These are phyloP conservation scores for Sterna hirundo DNA, from an alignment of 2,113 vertebrate species.

Conservation along the genomic window DNA sequence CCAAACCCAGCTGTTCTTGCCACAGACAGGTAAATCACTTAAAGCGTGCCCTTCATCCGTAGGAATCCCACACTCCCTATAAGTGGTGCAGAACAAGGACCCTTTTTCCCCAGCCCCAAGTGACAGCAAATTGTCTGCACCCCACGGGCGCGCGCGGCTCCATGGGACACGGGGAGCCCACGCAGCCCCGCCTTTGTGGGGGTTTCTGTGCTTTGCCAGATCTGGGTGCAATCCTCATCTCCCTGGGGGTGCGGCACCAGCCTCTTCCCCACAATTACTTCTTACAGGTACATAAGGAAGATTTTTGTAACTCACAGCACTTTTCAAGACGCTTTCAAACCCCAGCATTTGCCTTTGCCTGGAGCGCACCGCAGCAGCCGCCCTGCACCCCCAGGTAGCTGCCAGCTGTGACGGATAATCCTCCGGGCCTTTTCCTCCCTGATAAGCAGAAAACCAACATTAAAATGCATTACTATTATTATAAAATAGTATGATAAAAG, in stretches of 20 bases:
- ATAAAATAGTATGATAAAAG: no score
- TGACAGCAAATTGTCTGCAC: no score
- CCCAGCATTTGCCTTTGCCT: neutral
- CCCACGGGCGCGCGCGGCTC: rapidly evolving
- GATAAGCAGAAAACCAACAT: neutral
- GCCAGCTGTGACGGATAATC: neutral
- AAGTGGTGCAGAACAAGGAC: neutral
- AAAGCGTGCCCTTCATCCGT: rapidly evolving
- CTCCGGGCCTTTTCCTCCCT: neutral
- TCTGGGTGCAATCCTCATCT: neutral
- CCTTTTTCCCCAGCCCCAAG: neutral
- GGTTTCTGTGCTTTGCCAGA: neutral
- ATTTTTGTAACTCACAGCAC: neutral
- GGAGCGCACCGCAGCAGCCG: neutral
- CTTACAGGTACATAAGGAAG: neutral
- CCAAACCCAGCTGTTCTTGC: neutral
- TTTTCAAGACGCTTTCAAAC: neutral
- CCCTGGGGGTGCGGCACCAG: neutral
- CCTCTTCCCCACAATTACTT: neutral
- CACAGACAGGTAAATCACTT: neutral
- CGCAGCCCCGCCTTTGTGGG: neutral
- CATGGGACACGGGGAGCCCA: neutral
- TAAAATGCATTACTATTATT: neutral
- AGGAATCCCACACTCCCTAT: neutral
- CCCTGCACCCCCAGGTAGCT: neutral